Conservation (phyloP, 2,888 invertebrate species). For the Watsonalla cultraria region DNA sequence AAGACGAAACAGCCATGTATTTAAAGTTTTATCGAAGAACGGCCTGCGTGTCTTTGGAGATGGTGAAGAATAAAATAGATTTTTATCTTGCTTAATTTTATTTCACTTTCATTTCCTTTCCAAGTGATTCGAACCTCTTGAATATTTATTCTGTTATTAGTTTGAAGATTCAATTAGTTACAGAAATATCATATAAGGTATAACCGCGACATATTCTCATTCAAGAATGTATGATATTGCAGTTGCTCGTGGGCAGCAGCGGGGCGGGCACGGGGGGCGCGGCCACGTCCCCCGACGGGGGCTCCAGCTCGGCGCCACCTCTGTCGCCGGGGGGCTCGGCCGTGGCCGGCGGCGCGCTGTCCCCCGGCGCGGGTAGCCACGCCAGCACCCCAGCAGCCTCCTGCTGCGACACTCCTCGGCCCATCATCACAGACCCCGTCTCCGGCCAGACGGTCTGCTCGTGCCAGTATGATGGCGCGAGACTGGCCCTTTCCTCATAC, state of each 20-base stretch:
- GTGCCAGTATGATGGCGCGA: constrained; percentile 94
- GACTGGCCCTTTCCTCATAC: constrained; percentile 88
- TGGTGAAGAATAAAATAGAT: no score
- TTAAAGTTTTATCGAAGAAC: no score
- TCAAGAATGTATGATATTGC: constrained; percentile 29
- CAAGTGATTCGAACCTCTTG: no score
- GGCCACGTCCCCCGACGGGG: constrained; percentile 84
- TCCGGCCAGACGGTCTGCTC: constrained; percentile 96
- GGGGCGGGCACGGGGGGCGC: constrained; percentile 86
- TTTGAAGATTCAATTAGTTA: not conserved
- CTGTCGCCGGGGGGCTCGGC: constrained; percentile 85
- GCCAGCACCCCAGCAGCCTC: constrained; percentile 76
- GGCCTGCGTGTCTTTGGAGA: no score
- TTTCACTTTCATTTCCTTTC: no score
- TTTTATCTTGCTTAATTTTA: no score
- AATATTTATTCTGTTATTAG: no score
- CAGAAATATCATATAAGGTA: not conserved
- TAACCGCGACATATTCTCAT: not conserved
- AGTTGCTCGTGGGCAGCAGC: constrained; percentile 86
- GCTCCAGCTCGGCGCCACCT: constrained; percentile 86
- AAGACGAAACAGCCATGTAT: no score
- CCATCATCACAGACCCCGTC: constrained; percentile 94
- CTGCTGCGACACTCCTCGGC: constrained; percentile 94
- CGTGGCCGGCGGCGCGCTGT: constrained; percentile 77
- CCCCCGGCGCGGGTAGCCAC: constrained; percentile 78